Evolutionary conservation across 2,888 invertebrate species (phyloP), one percentile per base, ranked within the genome.

Genomic region (Pandemis heparana): DNA sequence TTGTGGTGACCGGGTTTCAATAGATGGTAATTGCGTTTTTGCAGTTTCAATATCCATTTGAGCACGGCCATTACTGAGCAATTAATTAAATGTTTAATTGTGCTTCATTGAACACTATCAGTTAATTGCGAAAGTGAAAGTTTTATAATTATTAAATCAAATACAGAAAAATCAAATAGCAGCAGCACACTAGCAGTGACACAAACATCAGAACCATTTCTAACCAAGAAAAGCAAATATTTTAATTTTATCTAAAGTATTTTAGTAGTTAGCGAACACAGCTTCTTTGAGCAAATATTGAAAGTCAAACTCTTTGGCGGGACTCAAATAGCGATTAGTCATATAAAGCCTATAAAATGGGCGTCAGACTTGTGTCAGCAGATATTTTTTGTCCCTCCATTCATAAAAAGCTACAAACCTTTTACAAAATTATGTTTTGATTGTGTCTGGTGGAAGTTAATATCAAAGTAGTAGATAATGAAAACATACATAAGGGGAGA

Each of bases 331-430:
- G 59, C 46, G 39, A 53, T 16, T 46, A 38, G 46, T 67, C 43
- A 65, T 64, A 38, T 64, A 38, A 70, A 32, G 23, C 59, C 59
- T 71, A 48, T 71, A 59, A 48, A 64, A 71, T 71, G 59, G 39
- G 23, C 39, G 18, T 14, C 38, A 56, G 23, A 32, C 23, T 32
- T 32, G 23, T 32, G 23, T 32, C 23, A 32, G 56, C 23, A 32
- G 56, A 70, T 62, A 51, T 53, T 51, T 70, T 38, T 32, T 39
- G 43, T 59, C 46, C 70, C 56, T 32, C 23, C 23, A 32, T 32
- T 32, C 23, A 32, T 32, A 32, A 32, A 32, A 32, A 32, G 23
- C 23, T 32, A 32, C 23, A 32, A 32, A 32, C 23, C 23, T 32
- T 4, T 32, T 32, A 32, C 2, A 4, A 32, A 32, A 32, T 32